These are phyloP conservation scores for Pipra filicauda DNA, from an alignment of 2,113 vertebrate species.

Conservation along the genomic window DNA sequence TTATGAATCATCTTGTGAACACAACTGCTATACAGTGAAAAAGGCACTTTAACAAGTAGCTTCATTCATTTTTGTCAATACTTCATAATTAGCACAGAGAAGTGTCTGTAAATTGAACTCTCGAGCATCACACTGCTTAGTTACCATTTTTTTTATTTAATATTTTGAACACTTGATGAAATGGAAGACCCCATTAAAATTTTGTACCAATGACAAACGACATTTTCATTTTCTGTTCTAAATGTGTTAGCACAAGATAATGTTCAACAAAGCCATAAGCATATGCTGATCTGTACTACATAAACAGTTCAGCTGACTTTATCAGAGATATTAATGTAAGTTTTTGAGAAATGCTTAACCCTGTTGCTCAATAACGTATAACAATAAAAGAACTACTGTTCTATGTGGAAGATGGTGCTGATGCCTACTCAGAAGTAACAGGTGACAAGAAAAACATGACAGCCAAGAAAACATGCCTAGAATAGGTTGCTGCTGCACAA, in stretches of 20 bases:
- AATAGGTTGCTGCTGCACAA: not conserved
- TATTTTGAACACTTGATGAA: conserved; percentile 43
- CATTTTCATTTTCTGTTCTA: conserved; percentile 24
- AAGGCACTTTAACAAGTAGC: conserved; percentile 38
- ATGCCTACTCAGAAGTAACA: not conserved
- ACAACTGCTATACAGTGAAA: conserved; percentile 32
- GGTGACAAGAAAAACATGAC: not conserved
- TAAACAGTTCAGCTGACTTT: not conserved
- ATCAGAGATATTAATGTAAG: not conserved
- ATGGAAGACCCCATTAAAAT: conserved; percentile 26
- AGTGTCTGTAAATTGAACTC: conserved; percentile 64
- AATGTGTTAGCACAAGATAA: not conserved
- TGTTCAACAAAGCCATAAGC: not conserved
- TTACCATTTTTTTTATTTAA: not conserved
- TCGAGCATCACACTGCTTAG: conserved; percentile 39
- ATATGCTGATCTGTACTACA: not conserved
- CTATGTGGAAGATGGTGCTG: not conserved
- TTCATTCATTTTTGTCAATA: conserved; percentile 69
- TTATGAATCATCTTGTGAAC: conserved; percentile 51
- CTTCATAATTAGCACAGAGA: conserved; percentile 55
- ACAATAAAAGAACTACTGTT: not conserved
- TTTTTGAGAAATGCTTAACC: not conserved
- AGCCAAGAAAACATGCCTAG: not conserved
- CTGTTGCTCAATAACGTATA: not conserved
- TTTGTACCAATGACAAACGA: conserved; percentile 13